Base-by-base conservation (phyloP, 2,113 vertebrate genomes). In the Bungarus multicinctus region DNA sequence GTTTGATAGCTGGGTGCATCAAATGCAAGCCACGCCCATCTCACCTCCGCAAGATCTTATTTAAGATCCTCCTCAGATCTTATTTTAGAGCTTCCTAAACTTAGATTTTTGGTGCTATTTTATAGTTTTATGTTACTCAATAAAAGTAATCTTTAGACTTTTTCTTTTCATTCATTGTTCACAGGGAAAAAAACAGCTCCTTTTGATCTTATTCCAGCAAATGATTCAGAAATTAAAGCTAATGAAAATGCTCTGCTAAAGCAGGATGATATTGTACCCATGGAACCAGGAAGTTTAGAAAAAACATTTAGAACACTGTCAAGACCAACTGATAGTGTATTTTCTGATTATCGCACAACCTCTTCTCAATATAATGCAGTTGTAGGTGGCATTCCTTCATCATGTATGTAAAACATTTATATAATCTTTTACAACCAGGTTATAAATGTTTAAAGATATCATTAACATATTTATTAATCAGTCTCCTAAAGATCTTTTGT, bases 281-380 rank as follows among this genome's bases (percentile, higher is more conserved):
- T 98, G 81, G 96, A 97, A 86, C 94, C 91, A 1, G 97, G 96
- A 81, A 98, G 95, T 94, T 95, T 95, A 60, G 95, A 95, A 92
- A 98, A 98, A 92, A 97, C 93, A 25, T n/a, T 97, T 7, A 96
- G 96, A 95, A 97, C 90, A 0, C 96, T 98, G 74, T 91, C 90
- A 94, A 97, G 95, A 95, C 94, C 95, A 54, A 94, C 18, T 45
- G 95, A 94, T 81, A 3, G 7, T 6, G 95, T 94, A 23, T 96
- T 97, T 93, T 58, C 96, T 50, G 91, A 96, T 93, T 98, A 98
- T 91, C 91, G 69, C 74, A 98, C 98, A 94, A 96, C 98, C 2
- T 98, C 98, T 54, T 98, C 98, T 81, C 92, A 97, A 87, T 98
- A 98, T 53, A 97, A 93, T 43, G 97, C 98, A 0, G 92, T 95